Conservation (phyloP, 1,140 invertebrate species). For the Eciton burchellii region DNA sequence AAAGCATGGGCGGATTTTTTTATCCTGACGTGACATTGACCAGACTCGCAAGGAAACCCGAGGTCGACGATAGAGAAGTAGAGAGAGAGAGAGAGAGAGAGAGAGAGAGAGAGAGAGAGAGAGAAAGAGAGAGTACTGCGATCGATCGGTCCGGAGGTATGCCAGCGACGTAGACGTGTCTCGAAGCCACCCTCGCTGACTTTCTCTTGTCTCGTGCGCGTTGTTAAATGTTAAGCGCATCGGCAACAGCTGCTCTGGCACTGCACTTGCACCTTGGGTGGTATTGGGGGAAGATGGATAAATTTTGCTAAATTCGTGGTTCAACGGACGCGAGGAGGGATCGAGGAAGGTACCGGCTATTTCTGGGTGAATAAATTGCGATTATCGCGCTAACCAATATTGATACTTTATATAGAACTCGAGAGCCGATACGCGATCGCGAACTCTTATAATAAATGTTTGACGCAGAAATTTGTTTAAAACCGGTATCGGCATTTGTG, state of each 20-base stretch:
- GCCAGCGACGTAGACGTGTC: slow-evolving; percentile 56
- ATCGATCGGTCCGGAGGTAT: slow-evolving; percentile 67
- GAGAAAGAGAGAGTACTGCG: slow-evolving; percentile 56
- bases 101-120: slow-evolving; percentile 64
- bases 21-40: slow-evolving; percentile 67
- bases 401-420: background rate
- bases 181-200: slow-evolving; percentile 46
- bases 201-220: slow-evolving; percentile 2
- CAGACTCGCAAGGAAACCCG: slow-evolving; percentile 55
- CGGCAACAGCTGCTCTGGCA: background rate
- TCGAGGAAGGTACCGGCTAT: background rate
- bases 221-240: slow-evolving; percentile 39
- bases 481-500: slow-evolving; percentile 16
- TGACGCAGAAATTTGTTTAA: background rate
- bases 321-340: background rate
- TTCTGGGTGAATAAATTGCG: background rate
- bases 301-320: background rate
- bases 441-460: slow-evolving; percentile 1
- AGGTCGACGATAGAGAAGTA: slow-evolving; percentile 45
- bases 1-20: slow-evolving; percentile 56
- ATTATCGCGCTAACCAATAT: background rate
- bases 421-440: background rate
- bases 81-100: slow-evolving; percentile 54
- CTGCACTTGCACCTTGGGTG: too few relatives aligned
- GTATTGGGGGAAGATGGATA: background rate